Base-by-base conservation (phyloP, 2,797 vertebrate genomes). In the Danio kyathit region DNA sequence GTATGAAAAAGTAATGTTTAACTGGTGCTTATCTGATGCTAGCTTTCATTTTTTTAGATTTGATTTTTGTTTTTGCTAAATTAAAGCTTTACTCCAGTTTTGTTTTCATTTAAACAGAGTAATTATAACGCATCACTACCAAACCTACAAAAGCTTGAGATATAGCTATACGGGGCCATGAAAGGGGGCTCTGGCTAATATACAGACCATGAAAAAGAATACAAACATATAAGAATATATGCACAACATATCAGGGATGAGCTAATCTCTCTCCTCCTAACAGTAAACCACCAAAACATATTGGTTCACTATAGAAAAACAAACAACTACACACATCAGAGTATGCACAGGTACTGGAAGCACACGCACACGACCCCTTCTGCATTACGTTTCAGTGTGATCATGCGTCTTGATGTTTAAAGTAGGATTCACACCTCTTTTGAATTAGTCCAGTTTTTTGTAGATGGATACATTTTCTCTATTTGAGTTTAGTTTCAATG, bases 401-500 rank as follows among this genome's bases (percentile, higher is more conserved):
- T 63, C 48, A 41, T 7, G 16, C 21, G 41, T 67, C 43, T 59
- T 59, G 7, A 43, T 44, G 65, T 70, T 70, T 54, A 52, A 29
- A 29, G 29, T 29, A 72, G 61, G 59, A 63, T 79, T 70, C 56
- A 64, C 56, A 73, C 72, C 38, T 67, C 69, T 29, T 21, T 19
- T 19, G 13, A 74, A 78, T 51, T 72, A 38, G 57, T 80, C 77
- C 59, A 52, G 69, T 81, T 51, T 46, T 13, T 59, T 29, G n/a
- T 5, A 76, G 76, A 87, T 74, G 64, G 29, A 67, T 79, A 48
- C 74, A 74, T 9, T 71, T 52, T 63, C 48, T 75, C 74, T 43
- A 49, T 81, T 76, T 13, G 70, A 52, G 8, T 78, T 76, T 61
- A 67, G 84, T 77, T 56, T 76, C 70, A 65, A 69, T 81, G 76